Conservation (phyloP, 2,797 vertebrate species). For the Emys orbicularis region DNA sequence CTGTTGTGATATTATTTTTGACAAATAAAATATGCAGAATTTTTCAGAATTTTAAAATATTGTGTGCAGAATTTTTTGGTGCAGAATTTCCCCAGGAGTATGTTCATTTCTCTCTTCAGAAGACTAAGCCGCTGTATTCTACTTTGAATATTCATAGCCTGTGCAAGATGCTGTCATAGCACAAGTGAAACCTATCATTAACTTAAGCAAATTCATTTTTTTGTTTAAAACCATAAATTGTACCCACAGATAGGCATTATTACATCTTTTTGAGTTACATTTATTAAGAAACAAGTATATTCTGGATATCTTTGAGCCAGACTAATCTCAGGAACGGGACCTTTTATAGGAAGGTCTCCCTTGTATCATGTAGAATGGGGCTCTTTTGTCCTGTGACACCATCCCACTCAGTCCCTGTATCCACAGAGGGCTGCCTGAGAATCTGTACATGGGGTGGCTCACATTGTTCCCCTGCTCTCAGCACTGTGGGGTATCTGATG, state of each 20-base stretch:
- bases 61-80: too few relatives aligned
- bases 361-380: background rate
- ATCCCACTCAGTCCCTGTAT: too few relatives aligned
- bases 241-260: conserved; percentile 46
- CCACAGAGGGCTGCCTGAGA: background rate
- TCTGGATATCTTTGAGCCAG: background rate
- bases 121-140: conserved; percentile 16
- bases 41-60: too few relatives aligned
- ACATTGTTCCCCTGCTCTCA: background rate
- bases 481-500: background rate
- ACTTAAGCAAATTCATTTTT: conserved; percentile 29
- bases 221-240: conserved; percentile 33
- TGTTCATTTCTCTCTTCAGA: conserved; percentile 45
- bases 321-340: background rate
- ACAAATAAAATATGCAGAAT: too few relatives aligned
- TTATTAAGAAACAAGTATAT: conserved; percentile 16
- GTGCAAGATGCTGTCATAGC: background rate
- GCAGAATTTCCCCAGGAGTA: too few relatives aligned
- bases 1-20: too few relatives aligned
- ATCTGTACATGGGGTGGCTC: background rate
- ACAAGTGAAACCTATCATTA: conserved; percentile 53
- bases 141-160: conserved; percentile 61
- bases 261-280: background rate
- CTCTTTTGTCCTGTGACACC: background rate
- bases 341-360: background rate